Base-by-base conservation (phyloP, 1,140 invertebrate species). In the Drosophila pachea region DNA sequence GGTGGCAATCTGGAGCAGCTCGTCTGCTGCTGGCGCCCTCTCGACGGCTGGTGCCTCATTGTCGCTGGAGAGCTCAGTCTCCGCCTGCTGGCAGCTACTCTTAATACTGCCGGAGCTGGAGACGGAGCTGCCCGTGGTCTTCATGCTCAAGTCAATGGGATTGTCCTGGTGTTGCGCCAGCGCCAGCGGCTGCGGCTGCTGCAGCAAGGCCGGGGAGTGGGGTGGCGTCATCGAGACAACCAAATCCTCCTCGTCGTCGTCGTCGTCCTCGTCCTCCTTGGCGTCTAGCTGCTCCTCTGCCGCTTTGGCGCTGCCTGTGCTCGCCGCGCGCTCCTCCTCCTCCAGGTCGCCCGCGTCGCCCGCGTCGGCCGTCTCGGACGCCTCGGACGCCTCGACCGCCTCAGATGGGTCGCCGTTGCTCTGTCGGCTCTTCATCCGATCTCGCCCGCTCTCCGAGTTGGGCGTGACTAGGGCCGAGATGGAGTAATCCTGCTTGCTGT, bases 121-220 rank as follows among this genome's bases (percentile, higher is more conserved):
- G 11, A 90, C 90, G 40, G 90, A 90, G 16, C 91, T 91, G 35
- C 90, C 90, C 4, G 91, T 91, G 36, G 79, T 81, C 76, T 94
- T 94, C 89, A 95, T 93, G 4, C 94, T 94, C 42, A 96, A 89
- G 83, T 96, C 95, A 73, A 96, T 95, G n/a, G 95, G 95, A 77
- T 94, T 93, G 59, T 95, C 94, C 86, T 93, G 93, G 92, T 22
- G 63, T 50, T 47, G 50, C 32, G 7, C 47, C 42, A 35, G 48
- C 40, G 8, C 33, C 43, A 47, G n/a, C 22, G 49, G 12, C 45
- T 22, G 63, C 9, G 16, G 48, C 48, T 42, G 43, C 22, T 62
- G 40, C 38, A 50, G 43, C 29, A 49, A 76, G 6, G 59, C 66
- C n/a, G 88, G 89, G 7, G 88, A 89, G 14, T 74, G 61, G 7